phyloP scores from a whole-genome alignment of 2,888 invertebrate species.

The Gasteruption jaculator region DNA sequence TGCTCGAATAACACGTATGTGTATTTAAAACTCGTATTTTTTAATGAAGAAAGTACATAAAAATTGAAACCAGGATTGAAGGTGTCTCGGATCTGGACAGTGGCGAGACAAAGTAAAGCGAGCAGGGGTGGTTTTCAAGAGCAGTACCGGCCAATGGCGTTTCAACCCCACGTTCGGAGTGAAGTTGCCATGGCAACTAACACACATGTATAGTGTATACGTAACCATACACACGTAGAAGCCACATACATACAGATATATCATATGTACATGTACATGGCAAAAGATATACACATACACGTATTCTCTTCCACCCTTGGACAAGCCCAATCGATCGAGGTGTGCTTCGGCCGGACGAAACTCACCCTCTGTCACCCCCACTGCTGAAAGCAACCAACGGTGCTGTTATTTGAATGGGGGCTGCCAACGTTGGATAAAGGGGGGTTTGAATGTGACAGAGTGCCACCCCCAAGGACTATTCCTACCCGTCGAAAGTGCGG shows the following conservation, averaged over 20 bases:
- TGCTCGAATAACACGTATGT: too few species aligned
- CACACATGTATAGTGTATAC: constrained; percentile 33
- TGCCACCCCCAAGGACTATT: constrained; percentile 44
- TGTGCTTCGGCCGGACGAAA: constrained; percentile 51
- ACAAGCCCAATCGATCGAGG: constrained; percentile 54
- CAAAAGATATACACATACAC: too few species aligned
- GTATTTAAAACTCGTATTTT: too few species aligned
- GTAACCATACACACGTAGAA: constrained; percentile 23
- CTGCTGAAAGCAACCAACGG: constrained; percentile 31
- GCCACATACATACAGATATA: constrained; percentile 22
- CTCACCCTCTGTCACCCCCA: constrained; percentile 43
- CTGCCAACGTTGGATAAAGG: constrained; percentile 36
- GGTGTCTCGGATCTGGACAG: constrained; percentile 19
- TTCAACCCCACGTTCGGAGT: constrained; percentile 49
- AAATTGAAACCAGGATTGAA: too few species aligned
- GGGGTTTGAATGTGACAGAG: constrained; percentile 51
- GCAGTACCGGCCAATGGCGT: constrained; percentile 49
- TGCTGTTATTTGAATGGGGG: constrained; percentile 49
- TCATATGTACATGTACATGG: constrained; percentile 23
- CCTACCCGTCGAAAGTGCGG: constrained; percentile 46
- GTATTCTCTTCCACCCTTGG: constrained; percentile 49
- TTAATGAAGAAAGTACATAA: background rate
- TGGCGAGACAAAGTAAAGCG: constrained; percentile 20
- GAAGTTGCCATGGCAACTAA: constrained; percentile 48
- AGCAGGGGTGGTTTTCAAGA: constrained; percentile 29